phyloP scores from a whole-genome alignment of 2,113 vertebrate genomes.

The Agapornis roseicollis region DNA sequence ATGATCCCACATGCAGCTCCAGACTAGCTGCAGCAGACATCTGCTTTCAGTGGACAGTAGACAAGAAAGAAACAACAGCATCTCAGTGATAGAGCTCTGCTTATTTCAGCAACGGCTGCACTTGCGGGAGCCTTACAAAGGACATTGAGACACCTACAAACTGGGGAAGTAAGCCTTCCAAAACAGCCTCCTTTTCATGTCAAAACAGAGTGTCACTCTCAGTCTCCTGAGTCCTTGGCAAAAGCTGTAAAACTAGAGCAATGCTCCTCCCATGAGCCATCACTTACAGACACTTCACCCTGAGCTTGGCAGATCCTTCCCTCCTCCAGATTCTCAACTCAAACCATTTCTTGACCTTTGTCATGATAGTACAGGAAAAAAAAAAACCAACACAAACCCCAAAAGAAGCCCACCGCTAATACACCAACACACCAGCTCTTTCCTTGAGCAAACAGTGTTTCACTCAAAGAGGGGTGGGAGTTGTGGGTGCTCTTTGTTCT shows the following conservation, averaged over 20 bases:
- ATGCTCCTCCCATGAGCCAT: not conserved
- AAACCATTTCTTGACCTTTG: not conserved
- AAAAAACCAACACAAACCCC: not conserved
- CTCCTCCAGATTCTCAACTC: not conserved
- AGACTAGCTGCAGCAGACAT: not conserved
- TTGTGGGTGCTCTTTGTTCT: not conserved
- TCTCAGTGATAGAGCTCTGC: not conserved
- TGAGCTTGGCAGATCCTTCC: not conserved
- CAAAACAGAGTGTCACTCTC: not conserved
- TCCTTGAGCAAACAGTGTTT: not conserved
- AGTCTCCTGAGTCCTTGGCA: not conserved
- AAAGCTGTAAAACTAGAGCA: not conserved
- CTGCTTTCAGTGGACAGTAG: not conserved
- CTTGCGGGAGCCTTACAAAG: not conserved
- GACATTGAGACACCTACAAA: not conserved
- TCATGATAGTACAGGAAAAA: not conserved
- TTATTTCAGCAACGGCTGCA: not conserved
- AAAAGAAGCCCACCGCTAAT: not conserved
- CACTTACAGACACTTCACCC: not conserved
- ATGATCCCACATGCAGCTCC: fast-evolving
- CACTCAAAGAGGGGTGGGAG: not conserved
- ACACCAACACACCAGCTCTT: fast-evolving
- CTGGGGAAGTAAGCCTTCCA: not conserved
- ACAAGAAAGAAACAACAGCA: not conserved
- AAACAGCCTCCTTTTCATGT: not conserved